phyloP scores from a whole-genome alignment of 2,797 vertebrate species.

The Chaunax sp. region DNA sequence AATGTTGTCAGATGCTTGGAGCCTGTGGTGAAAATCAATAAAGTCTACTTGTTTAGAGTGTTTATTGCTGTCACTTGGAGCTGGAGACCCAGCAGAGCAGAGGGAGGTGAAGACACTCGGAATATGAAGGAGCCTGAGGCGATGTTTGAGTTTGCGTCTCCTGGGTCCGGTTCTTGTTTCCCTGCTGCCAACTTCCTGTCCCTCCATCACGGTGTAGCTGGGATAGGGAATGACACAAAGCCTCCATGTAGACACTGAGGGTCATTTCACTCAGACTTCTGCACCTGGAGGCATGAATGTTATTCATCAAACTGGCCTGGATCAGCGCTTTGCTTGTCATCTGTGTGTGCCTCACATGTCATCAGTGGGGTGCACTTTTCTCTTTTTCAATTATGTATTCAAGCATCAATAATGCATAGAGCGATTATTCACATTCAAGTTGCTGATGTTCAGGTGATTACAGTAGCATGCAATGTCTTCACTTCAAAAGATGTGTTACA shows the following conservation, averaged over 20 bases:
- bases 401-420: conserved; percentile 1
- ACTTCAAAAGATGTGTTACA: too few species aligned
- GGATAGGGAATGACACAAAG: conserved; percentile 40
- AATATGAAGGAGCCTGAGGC: conserved; percentile 39
- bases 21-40: conserved; percentile 23
- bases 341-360: not conserved
- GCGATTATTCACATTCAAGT: too few species aligned
- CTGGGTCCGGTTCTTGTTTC: conserved; percentile 51
- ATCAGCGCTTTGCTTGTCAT: conserved; percentile 19
- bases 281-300: conserved; percentile 23
- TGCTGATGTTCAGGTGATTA: too few species aligned
- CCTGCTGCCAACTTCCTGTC: conserved; percentile 50
- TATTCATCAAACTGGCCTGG: conserved; percentile 30
- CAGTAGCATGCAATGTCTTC: too few species aligned
- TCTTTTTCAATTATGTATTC: not conserved
- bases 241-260: conserved; percentile 13
- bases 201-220: conserved; percentile 39
- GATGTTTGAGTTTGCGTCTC: conserved; percentile 51
- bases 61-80: conserved; percentile 37
- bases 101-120: conserved; percentile 14
- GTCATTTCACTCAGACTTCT: conserved; percentile 33
- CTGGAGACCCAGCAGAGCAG: conserved; percentile 25
- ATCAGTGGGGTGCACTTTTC: not conserved
- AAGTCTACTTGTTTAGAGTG: conserved; percentile 15
- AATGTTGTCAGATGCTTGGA: conserved; percentile 6